phyloP scores from a whole-genome alignment of 2,888 invertebrate species.

The Embidobia sp. region DNA sequence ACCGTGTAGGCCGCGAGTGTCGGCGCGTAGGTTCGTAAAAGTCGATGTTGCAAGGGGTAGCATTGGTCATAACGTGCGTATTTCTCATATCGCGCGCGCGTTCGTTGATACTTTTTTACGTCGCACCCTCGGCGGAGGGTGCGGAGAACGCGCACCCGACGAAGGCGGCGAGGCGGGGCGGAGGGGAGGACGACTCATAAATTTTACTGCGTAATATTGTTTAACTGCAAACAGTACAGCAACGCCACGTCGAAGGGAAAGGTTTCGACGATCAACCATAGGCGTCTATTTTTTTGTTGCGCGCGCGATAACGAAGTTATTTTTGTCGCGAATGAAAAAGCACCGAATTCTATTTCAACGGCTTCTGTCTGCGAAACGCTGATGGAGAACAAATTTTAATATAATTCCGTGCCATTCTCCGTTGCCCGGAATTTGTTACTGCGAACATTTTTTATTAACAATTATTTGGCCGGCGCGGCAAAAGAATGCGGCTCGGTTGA shows the following conservation, averaged over 20 bases:
- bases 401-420: conserved; percentile 22
- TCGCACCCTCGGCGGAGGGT: conserved; percentile 49
- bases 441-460: conserved; percentile 34
- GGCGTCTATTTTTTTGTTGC: conserved; percentile 39
- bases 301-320: conserved; percentile 58
- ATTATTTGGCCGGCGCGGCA: conserved; percentile 16
- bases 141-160: conserved; percentile 43
- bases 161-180: conserved; percentile 24
- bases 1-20: conserved; percentile 43
- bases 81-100: conserved; percentile 77
- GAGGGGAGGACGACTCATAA: conserved; percentile 71
- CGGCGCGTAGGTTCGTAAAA: conserved; percentile 66
- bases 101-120: conserved; percentile 74
- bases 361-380: conserved; percentile 43
- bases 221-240: conserved; percentile 80
- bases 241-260: conserved; percentile 66
- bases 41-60: conserved; percentile 68
- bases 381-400: conserved; percentile 48
- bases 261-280: conserved; percentile 51
- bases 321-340: conserved; percentile 60
- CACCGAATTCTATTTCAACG: conserved; percentile 45
- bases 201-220: conserved; percentile 81
- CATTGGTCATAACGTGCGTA: conserved; percentile 76
- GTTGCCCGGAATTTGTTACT: conserved; percentile 25
- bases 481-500: conserved; percentile 27